These are phyloP conservation scores for Loripinus fragilis DNA, from an alignment of 2,888 invertebrate genomes.

Conservation along the genomic window DNA sequence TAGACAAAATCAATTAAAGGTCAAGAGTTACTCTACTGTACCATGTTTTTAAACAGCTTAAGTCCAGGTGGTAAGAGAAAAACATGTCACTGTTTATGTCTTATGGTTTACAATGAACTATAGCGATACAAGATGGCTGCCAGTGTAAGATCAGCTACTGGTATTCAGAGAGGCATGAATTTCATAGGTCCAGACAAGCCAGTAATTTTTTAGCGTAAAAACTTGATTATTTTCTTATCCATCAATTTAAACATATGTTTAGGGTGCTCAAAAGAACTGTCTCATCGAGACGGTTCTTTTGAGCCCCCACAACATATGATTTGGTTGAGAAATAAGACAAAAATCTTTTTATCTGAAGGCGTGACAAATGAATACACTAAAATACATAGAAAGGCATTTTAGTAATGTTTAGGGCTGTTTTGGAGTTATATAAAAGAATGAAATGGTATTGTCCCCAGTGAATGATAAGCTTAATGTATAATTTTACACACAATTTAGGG, in stretches of 20 bases:
- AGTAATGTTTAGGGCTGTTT: not conserved
- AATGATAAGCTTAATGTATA: slow-evolving; percentile 10
- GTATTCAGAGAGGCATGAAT: slow-evolving; percentile 14
- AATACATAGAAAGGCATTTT: slow-evolving; percentile 10
- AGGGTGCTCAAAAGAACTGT: too few species aligned
- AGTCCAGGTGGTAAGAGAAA: not conserved
- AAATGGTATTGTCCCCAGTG: slow-evolving; percentile 10
- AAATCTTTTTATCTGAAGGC: too few species aligned
- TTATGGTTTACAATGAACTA: not conserved
- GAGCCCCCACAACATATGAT: too few species aligned
- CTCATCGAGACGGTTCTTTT: too few species aligned
- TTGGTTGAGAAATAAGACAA: too few species aligned
- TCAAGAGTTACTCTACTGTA: not conserved
- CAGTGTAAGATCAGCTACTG: not conserved
- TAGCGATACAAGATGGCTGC: slow-evolving; percentile 10
- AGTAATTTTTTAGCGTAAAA: too few species aligned
- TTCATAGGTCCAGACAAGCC: too few species aligned
- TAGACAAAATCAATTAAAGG: not conserved
- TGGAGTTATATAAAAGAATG: not conserved
- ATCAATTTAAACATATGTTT: too few species aligned
- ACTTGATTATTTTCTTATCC: too few species aligned
- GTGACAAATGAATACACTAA: not conserved
- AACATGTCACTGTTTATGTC: slow-evolving; percentile 17
- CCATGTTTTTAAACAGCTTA: not conserved
- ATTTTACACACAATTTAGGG: slow-evolving; percentile 16